Conservation (phyloP, 2,797 vertebrate genomes). For the Anabas testudineus region DNA sequence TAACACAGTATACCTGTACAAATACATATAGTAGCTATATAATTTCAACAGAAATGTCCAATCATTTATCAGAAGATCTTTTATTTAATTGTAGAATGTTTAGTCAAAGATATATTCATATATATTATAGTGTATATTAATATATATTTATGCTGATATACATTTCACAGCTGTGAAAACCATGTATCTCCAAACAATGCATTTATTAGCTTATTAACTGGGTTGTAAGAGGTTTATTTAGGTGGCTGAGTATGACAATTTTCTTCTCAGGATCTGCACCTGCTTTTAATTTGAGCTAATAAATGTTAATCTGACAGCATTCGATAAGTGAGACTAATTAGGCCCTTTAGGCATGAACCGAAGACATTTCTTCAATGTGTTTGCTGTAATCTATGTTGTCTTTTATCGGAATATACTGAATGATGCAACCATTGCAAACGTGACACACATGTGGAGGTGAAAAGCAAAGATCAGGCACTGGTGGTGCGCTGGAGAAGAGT, state of each 20-base stretch:
- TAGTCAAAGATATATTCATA: neutral
- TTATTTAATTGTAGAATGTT: neutral
- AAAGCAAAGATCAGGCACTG: slow-evolving; percentile 49
- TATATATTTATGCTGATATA: neutral
- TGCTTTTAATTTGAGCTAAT: slow-evolving; percentile 32
- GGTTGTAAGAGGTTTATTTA: neutral
- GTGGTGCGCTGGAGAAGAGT: slow-evolving; percentile 17
- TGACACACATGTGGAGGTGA: slow-evolving; percentile 16
- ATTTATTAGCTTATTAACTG: neutral
- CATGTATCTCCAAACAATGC: neutral
- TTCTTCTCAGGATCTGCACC: slow-evolving; percentile 6
- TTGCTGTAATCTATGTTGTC: slow-evolving; percentile 35
- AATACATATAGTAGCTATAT: neutral
- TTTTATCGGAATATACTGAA: slow-evolving; percentile 33
- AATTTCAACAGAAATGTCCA: neutral
- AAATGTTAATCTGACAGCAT: slow-evolving; percentile 32
- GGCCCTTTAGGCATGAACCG: slow-evolving; percentile 28
- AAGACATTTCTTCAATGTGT: slow-evolving; percentile 38
- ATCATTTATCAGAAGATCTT: neutral
- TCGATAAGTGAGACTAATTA: slow-evolving; percentile 44
- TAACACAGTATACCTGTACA: neutral
- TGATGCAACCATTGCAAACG: slow-evolving; percentile 60
- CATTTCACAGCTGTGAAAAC: neutral
- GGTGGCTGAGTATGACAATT: neutral
- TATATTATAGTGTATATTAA: neutral